Percentiles rank a stretch among this genome's conserved stretches.
phyloP scores from a whole-genome alignment of 2,797 vertebrate species.

The Poecilia gillii region DNA sequence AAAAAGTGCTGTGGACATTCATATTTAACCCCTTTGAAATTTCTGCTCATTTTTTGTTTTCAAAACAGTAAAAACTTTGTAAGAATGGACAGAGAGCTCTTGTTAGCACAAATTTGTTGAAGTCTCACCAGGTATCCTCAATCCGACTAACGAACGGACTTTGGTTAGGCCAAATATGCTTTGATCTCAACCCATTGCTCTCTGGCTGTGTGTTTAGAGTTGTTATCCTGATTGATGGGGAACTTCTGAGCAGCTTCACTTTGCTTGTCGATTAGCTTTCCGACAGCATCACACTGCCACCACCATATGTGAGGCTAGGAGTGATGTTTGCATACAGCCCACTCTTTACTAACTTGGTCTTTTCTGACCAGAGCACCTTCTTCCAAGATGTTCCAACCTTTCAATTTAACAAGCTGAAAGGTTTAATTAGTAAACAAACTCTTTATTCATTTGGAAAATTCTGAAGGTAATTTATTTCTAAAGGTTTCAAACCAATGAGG shows the following conservation, averaged over 20 bases:
- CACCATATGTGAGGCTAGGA: not conserved
- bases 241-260: not conserved
- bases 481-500: not conserved
- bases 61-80: not conserved
- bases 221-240: not conserved
- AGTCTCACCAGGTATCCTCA: not conserved
- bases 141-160: not conserved
- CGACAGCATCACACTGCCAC: not conserved
- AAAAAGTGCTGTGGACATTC: not conserved
- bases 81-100: not conserved
- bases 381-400: not conserved
- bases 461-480: not conserved
- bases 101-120: not conserved
- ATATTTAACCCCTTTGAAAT: not conserved
- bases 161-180: not conserved
- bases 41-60: not conserved
- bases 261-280: not conserved
- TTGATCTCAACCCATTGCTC: not conserved
- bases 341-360: not conserved
- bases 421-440: not conserved
- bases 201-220: not conserved
- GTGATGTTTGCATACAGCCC: not conserved
- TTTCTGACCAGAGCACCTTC: not conserved
- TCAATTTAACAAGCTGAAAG: not conserved
- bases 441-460: not conserved